Conservation (phyloP, 2,797 vertebrate species). For the Pseudochaenichthys georgianus region DNA sequence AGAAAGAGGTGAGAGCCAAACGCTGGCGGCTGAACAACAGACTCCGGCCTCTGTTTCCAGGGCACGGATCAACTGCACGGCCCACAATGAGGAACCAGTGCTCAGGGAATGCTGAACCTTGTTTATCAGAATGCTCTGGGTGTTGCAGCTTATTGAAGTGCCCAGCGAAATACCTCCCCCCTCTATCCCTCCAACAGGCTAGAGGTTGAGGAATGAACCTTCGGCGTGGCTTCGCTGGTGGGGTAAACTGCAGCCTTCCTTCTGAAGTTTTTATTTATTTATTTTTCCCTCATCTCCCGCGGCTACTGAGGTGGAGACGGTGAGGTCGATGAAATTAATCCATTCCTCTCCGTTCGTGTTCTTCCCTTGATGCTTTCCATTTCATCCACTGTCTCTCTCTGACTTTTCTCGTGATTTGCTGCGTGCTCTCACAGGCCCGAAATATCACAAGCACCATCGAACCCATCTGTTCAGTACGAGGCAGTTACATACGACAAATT, state of each 20-base stretch:
- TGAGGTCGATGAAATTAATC: conserved; percentile 73
- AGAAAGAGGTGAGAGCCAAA: conserved; percentile 56
- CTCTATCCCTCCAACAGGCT: conserved; percentile 32
- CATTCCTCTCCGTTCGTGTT: conserved; percentile 76
- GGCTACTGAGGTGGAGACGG: conserved; percentile 73
- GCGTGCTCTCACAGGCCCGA: conserved; percentile 42
- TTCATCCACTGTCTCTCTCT: conserved; percentile 62
- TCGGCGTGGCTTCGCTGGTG: conserved; percentile 36
- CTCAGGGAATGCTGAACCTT: conserved; percentile 67
- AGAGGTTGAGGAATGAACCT: conserved; percentile 67
- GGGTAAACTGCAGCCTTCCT: conserved; percentile 66
- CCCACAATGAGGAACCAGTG: conserved; percentile 57
- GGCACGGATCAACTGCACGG: conserved; percentile 58
- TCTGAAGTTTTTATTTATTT: conserved; percentile 59
- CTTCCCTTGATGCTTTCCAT: conserved; percentile 60
- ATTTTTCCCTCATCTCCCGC: conserved; percentile 39
- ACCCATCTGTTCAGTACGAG: conserved; percentile 68
- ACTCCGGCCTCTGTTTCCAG: conserved; percentile 57
- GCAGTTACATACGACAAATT: conserved; percentile 68
- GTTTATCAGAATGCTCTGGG: conserved; percentile 80
- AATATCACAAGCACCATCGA: conserved; percentile 72
- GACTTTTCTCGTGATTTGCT: conserved; percentile 46
- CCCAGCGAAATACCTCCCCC: conserved; percentile 68
- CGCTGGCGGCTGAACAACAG: conserved; percentile 56
- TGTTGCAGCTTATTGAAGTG: conserved; percentile 84